Evolutionary conservation across 2,113 vertebrate genomes (phyloP), one percentile per base, ranked within the genome.

Genomic region (Colaptes auratus): DNA sequence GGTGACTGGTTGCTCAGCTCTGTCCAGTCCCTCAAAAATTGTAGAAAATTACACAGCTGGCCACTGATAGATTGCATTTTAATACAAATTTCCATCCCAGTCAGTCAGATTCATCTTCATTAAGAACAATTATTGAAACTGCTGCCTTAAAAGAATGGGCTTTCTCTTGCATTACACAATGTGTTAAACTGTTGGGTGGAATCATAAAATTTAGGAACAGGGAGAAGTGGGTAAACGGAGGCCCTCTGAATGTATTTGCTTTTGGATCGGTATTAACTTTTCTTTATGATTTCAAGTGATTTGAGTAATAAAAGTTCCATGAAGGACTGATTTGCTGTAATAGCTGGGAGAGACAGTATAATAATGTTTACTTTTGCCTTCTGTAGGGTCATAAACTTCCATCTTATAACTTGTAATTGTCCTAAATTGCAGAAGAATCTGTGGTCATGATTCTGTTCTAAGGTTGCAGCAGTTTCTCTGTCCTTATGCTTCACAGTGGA

Each of bases 221-320:
- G 21, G 8, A 53, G 16, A 60, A 42, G 3, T 8, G 3, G 9
- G 4, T 2, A 64, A 92, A 65, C 58, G 3, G 12, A 88, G 28
- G 30, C 15, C n/a, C 19, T 61, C 24, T 76, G n/a, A 76, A 85
- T 70, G 18, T 21, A 28, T 89, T 91, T 89, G 27, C 12, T 64
- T 42, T 80, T 78, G 67, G 48, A 75, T 90, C 55, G 72, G 27
- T 67, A 74, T 87, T 89, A 86, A 58, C 28, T 75, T 87, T 76
- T 75, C 53, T 72, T 93, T 89, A 87, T 52, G 12, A 21, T 70
- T 92, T 92, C 46, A 88, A 79, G 74, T 74, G 55, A 87, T 78
- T 82, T 82, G 15, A 88, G 70, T 59, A 89, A 82, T 89, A 92
- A 50, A 93, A 91, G 67, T 80, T 82, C 82, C 55, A 53, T 82